Evolutionary conservation across 2,797 vertebrate genomes (phyloP).

Genomic region (Hybognathus amarus): DNA sequence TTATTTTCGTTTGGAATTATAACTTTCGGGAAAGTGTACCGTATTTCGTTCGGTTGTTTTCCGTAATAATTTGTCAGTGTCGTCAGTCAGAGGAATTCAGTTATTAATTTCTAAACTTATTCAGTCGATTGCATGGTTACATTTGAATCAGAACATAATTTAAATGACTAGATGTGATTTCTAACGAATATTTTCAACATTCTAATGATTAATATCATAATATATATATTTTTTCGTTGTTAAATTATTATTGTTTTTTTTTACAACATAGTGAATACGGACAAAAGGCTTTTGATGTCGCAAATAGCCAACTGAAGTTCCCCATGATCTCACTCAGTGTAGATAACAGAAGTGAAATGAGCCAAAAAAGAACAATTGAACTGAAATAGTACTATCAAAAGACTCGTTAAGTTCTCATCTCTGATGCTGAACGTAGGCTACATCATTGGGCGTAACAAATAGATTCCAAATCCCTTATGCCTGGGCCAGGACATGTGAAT

Average conservation of each 20-base stretch:
- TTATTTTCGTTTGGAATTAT: slow-evolving; percentile 46
- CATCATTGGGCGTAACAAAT: slow-evolving; percentile 25
- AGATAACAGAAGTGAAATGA: neutral
- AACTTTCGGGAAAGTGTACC: slow-evolving; percentile 47
- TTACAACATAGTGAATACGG: neutral
- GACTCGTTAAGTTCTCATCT: neutral
- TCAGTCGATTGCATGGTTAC: neutral
- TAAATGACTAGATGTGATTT: neutral
- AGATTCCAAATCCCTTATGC: neutral
- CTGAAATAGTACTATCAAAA: neutral
- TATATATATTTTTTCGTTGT: neutral
- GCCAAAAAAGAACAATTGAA: neutral
- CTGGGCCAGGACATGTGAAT: neutral
- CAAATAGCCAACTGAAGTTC: neutral
- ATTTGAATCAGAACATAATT: neutral
- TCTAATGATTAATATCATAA: neutral
- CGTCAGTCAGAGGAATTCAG: neutral
- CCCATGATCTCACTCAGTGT: neutral
- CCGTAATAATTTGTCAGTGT: neutral
- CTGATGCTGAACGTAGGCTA: slow-evolving; percentile 6
- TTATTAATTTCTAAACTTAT: neutral
- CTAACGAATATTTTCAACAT: neutral
- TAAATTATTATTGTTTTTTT: neutral
- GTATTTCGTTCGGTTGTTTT: slow-evolving; percentile 1
- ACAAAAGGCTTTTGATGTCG: neutral